phyloP scores from a whole-genome alignment of 2,888 invertebrate species.

The Atrina japonica region DNA sequence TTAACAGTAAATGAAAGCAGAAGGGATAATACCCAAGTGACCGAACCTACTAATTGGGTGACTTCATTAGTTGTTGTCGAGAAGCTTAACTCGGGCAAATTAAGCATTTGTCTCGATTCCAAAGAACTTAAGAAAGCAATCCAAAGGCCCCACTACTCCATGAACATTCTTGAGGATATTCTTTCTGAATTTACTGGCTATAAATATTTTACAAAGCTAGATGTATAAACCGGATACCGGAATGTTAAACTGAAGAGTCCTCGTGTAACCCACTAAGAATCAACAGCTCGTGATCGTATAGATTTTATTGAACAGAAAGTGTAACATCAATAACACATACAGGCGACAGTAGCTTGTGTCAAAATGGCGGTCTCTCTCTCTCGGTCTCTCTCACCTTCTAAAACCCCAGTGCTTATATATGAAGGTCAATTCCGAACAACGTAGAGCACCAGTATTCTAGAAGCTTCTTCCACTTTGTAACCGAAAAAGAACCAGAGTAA shows the following conservation, averaged over 20 bases:
- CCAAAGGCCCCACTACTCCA: constrained; percentile 36
- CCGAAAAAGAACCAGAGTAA: too few relatives aligned
- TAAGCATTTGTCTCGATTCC: constrained; percentile 50
- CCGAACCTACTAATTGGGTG: constrained; percentile 16
- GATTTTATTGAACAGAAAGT: too few relatives aligned
- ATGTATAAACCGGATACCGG: constrained; percentile 43
- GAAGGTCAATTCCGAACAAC: too few relatives aligned
- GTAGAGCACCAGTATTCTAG: too few relatives aligned
- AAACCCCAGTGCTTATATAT: too few relatives aligned
- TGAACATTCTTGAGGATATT: constrained; percentile 43
- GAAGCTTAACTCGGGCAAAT: constrained; percentile 33
- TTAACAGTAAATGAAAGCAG: constrained; percentile 5
- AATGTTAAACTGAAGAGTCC: constrained; percentile 31
- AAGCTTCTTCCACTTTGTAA: too few relatives aligned
- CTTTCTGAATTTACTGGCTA: constrained; percentile 35
- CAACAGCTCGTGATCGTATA: too few relatives aligned
- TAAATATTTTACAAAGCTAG: constrained; percentile 41
- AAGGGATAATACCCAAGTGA: constrained; percentile 24
- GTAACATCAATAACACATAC: too few relatives aligned
- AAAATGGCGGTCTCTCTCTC: too few relatives aligned
- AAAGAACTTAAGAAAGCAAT: constrained; percentile 44
- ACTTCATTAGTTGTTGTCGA: constrained; percentile 25
- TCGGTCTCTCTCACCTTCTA: too few relatives aligned
- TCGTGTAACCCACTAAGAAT: too few relatives aligned
- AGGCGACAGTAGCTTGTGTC: too few relatives aligned